Percentiles rank a stretch among this genome's conserved stretches.
Evolutionary conservation across 2,113 vertebrate genomes (phyloP).

Genomic region (Xyliphius kryptos): DNA sequence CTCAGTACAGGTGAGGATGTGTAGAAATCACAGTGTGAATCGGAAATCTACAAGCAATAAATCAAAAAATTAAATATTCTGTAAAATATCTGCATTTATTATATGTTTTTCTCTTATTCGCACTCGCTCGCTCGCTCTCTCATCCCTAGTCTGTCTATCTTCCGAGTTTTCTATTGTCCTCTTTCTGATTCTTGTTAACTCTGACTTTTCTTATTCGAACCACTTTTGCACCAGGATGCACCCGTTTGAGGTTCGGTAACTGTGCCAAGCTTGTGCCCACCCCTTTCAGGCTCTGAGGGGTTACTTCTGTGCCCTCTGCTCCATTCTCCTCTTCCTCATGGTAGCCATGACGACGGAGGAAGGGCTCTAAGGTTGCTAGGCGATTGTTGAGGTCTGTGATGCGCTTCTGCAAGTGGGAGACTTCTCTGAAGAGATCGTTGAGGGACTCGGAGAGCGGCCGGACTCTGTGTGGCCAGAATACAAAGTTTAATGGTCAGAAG

Average conservation of each 20-base stretch:
- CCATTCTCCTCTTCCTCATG: slow-evolving; percentile 40
- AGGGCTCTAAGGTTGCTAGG: slow-evolving; percentile 68
- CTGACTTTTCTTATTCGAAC: slow-evolving; percentile 56
- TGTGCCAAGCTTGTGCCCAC: slow-evolving; percentile 35
- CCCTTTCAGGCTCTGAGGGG: slow-evolving; percentile 44
- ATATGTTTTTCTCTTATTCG: slow-evolving; percentile 1
- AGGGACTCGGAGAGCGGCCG: slow-evolving; percentile 70
- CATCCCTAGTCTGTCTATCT: neutral
- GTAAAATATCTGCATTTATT: slow-evolving; percentile 5
- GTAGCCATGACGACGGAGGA: slow-evolving; percentile 70
- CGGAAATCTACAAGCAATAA: too few relatives aligned
- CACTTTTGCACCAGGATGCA: slow-evolving; percentile 33
- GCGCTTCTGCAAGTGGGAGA: slow-evolving; percentile 64
- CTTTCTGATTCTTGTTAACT: slow-evolving; percentile 44
- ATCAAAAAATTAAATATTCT: too few relatives aligned
- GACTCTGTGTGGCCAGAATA: slow-evolving; percentile 58
- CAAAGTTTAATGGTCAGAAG: slow-evolving; percentile 20
- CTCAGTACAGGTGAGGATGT: too few relatives aligned
- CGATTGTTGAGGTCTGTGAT: slow-evolving; percentile 70
- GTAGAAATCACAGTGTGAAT: too few relatives aligned
- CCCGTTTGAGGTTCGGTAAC: slow-evolving; percentile 33
- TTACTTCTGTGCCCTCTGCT: slow-evolving; percentile 22
- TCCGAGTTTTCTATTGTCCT: slow-evolving; percentile 23
- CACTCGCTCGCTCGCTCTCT: neutral
- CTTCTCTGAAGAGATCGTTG: slow-evolving; percentile 71